Evolutionary conservation across 1,140 invertebrate genomes (phyloP), one percentile per base, ranked within the genome.

Genomic region (Heliconius melpomene): DNA sequence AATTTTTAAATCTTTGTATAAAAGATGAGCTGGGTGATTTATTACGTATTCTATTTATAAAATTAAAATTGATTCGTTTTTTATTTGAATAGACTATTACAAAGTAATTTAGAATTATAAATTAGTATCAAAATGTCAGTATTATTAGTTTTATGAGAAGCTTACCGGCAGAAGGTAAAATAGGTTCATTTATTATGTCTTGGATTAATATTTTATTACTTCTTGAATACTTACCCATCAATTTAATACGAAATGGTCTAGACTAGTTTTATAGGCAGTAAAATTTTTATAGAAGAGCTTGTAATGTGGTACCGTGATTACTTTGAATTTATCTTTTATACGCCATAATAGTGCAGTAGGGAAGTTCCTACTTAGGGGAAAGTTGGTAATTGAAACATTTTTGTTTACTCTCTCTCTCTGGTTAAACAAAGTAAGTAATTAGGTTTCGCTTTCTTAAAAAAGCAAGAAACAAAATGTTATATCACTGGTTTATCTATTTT

Each of bases 251-350:
- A 29, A 66, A 29, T 16, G 26, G 60, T 66, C 60, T 29, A 66
- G 60, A 66, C 60, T 29, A 66, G 26, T 66, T 66, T 57, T 66
- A 66, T 66, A 66, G 60, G 60, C 13, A 13, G n/a, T 66, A 16
- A 66, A 66, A 66, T 18, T 29, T 29, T 66, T 16, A 66, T 66
- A 66, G 60, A 66, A 66, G 9, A 29, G 9, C 26, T 66, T 26
- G 26, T 16, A 13, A 29, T 66, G 60, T 26, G 13, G 60, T 66
- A 7, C 11, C 1, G 26, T 29, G 13, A 23, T 66, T 66, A 66
- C 60, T 16, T 66, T 26, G 3, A 29, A 11, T 66, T 66, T 66
- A 66, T 16, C 60, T 11, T 66, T 66, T 26, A 3, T 13, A 60
- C 9, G 9, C 54, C 54, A 60, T 26, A n/a, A n/a, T 26, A 11